These are phyloP conservation scores for Drosophila bifasciata DNA, from an alignment of 1,140 invertebrate genomes.

Conservation along the genomic window DNA sequence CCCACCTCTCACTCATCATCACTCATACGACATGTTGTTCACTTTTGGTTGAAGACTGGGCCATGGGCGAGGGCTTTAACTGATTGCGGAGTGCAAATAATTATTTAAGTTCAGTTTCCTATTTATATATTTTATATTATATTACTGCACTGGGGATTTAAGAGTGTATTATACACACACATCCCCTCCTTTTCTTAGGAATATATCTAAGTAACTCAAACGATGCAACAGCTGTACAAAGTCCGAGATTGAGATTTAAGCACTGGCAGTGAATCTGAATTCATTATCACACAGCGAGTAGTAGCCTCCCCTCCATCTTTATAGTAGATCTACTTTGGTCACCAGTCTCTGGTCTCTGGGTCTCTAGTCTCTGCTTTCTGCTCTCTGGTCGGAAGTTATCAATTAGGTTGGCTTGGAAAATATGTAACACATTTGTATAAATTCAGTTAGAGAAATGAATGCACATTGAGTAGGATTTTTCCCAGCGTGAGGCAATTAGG, in stretches of 20 bases:
- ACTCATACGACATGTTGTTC: constrained; percentile 47
- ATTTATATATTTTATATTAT: constrained; percentile 1
- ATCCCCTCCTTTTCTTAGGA: not conserved
- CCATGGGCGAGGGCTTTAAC: not conserved
- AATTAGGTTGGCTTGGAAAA: constrained; percentile 71
- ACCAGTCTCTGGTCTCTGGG: constrained; percentile 17
- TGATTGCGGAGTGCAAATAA: constrained; percentile 1
- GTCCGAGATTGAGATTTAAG: constrained; percentile 31
- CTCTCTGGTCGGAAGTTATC: constrained; percentile 70
- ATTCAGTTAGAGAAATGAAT: constrained; percentile 69
- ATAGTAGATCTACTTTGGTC: constrained; percentile 11
- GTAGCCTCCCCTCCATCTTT: not conserved
- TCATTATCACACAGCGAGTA: constrained; percentile 71
- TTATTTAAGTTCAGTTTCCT: not conserved
- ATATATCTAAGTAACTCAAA: not conserved
- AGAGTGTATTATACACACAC: not conserved
- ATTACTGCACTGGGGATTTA: not conserved
- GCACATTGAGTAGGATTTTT: constrained; percentile 52
- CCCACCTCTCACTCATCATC: too few species aligned
- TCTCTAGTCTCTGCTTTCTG: too few species aligned
- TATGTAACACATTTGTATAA: constrained; percentile 81
- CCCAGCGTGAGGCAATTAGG: constrained; percentile 77
- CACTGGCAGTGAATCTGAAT: constrained; percentile 77
- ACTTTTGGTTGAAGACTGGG: not conserved
- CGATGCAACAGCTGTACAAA: constrained; percentile 31